Base-by-base conservation (phyloP, 2,888 invertebrate genomes). In the Gerosis bhagava region DNA sequence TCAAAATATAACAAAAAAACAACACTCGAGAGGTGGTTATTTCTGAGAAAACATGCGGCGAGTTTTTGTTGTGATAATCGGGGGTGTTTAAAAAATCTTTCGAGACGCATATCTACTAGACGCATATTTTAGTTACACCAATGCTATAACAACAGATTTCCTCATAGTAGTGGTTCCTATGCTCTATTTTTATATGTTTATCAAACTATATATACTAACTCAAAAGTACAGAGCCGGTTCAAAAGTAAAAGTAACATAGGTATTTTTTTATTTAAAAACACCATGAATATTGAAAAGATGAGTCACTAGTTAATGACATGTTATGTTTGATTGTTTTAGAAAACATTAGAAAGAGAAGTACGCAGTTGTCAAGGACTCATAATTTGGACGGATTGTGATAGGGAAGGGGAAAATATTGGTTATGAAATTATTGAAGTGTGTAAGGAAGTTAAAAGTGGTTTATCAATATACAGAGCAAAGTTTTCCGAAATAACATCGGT, bases 311-410 rank as follows among this genome's bases (percentile, higher is more conserved):
- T n/a, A n/a, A n/a, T n/a, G n/a, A n/a, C n/a, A n/a, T n/a, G n/a
- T n/a, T n/a, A n/a, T n/a, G n/a, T n/a, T n/a, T n/a, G n/a, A n/a
- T 31, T 40, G 11, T 37, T 40, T 79, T 86, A 95, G 90, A 91
- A 86, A 78, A 94, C 95, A 3, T 72, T 95, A 60, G 93, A 94
- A 73, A 86, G 90, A 59, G 94, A 95, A 88, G 83, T 93, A 2
- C 77, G 89, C 11, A 70, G 78, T 22, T 95, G 95, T 62, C 84
- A 91, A 57, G 93, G 93, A 0, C 89, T 99, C 3, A 95, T 99
- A 11, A 96, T 99, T 60, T 99, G 99, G 99, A 99, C 99, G 1
- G 99, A 99, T 96, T 98, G 99, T 89, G 99, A 99, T 90, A 93
- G 99, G 81, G 99, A 99, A 90, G 99, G 99, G 19, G 99, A 99